Evolutionary conservation across 1,140 invertebrate genomes (phyloP).

Genomic region (Triops longicaudatus): DNA sequence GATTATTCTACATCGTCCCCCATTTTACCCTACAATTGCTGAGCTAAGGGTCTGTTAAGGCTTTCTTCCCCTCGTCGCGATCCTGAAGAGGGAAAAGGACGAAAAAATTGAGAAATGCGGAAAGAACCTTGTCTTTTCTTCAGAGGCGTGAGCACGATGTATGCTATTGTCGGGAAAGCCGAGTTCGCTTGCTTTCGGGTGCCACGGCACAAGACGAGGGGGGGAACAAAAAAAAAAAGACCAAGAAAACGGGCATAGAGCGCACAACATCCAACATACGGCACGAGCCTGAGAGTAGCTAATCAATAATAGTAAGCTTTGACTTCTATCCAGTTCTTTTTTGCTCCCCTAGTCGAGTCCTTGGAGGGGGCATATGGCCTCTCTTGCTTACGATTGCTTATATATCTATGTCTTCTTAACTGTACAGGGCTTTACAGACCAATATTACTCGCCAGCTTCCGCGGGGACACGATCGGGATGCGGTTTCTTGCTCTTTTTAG

Average conservation of each 20-base stretch:
- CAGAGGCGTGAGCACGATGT: neutral
- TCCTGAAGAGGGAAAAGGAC: neutral
- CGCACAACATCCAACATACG: neutral
- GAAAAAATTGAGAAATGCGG: neutral
- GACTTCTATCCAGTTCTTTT: conserved; percentile 12
- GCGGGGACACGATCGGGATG: neutral
- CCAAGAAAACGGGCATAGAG: neutral
- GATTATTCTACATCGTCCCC: neutral
- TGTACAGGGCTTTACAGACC: neutral
- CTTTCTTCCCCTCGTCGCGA: neutral
- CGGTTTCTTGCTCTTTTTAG: neutral
- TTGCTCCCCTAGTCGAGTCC: neutral
- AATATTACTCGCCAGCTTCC: neutral
- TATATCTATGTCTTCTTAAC: neutral
- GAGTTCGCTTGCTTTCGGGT: neutral
- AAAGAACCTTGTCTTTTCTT: neutral
- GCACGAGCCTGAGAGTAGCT: conserved; percentile 10
- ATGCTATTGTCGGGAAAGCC: neutral
- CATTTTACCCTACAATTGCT: neutral
- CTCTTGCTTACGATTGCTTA: neutral
- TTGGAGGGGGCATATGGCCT: neutral
- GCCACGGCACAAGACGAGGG: neutral
- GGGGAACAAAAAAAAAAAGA: neutral
- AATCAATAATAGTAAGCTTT: conserved; percentile 12
- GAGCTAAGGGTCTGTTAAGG: neutral